Base-by-base conservation (phyloP, 2,113 vertebrate genomes). In the Oxyura jamaicensis region DNA sequence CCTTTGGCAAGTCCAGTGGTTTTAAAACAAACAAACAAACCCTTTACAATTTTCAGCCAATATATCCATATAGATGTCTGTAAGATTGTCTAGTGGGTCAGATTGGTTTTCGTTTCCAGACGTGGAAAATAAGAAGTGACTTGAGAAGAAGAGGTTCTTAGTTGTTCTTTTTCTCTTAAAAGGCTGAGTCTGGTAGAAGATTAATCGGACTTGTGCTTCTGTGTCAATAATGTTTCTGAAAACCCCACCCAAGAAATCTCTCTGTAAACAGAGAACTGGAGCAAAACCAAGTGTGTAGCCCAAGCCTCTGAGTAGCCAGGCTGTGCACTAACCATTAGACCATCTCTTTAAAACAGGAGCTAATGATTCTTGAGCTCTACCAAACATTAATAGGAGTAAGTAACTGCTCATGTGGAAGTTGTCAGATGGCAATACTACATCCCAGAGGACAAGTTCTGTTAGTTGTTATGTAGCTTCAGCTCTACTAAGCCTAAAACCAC, bases 391-490 rank as follows among this genome's bases (percentile, higher is more conserved):
- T 63, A 29, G 48, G 48, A 80, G 12, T 39, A 86, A 86, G 20
- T 66, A 35, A 71, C 48, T 22, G 39, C 41, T 90, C 31, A 50
- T 62, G 63, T 66, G 76, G 72, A 95, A 90, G 35, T 52, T 80
- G 56, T 69, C 67, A 86, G 67, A 67, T 22, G 83, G 52, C 6
- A 5, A 41, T 77, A 14, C 36, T 67, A 17, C 22, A 67, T 74
- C 72, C 71, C 72, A 55, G 59, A 93, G 72, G 44, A 19, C n/a
- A 85, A 88, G 55, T 85, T 90, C 82, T 94, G 42, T 73, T 88
- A 42, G 20, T 87, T 3, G 2, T 91, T 91, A 75, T 56, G 59
- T 35, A 80, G 33, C 66, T 80, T 90, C 58, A 73, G n/a, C 18
- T n/a, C 33, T 91, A 19, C 35, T 60, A 59, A 89, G 71, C 50